These are phyloP conservation scores for Balanococcus diminutus DNA, from an alignment of 2,888 invertebrate genomes.

Conservation along the genomic window DNA sequence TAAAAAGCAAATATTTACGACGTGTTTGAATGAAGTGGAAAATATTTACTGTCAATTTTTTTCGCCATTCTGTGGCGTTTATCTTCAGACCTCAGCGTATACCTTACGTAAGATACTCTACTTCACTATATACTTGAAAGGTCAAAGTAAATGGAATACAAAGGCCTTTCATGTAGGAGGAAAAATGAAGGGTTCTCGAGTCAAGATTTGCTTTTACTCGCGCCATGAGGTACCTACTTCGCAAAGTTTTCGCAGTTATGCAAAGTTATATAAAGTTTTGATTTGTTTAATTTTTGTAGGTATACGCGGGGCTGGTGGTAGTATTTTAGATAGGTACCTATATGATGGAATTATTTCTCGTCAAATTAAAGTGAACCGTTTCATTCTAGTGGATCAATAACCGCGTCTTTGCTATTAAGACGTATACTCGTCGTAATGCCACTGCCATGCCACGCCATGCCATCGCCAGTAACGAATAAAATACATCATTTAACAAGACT, in stretches of 20 bases:
- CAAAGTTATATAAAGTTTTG: neutral
- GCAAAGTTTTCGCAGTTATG: neutral
- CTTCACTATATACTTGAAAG: neutral
- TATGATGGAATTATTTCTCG: conserved; percentile 14
- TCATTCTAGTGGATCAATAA: conserved; percentile 1
- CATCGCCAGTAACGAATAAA: conserved; percentile 31
- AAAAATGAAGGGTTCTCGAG: neutral
- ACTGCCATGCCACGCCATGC: too few relatives aligned
- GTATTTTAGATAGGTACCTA: neutral
- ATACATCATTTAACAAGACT: conserved; percentile 43
- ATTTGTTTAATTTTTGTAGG: neutral
- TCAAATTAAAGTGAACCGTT: conserved; percentile 18
- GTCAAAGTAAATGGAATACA: neutral
- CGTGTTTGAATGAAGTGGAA: conserved; percentile 22
- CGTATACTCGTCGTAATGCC: neutral
- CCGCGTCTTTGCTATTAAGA: conserved; percentile 7
- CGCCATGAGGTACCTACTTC: neutral
- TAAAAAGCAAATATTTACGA: conserved; percentile 18
- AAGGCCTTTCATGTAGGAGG: neutral
- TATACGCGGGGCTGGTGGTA: neutral
- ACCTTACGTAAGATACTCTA: neutral
- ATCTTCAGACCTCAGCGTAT: neutral
- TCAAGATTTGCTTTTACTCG: neutral
- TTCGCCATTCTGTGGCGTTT: neutral
- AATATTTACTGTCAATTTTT: conserved; percentile 31